Percentiles rank a stretch among this genome's conserved stretches.
Conservation (phyloP, 2,888 invertebrate species). For the Minunthozetes semirufus region DNA sequence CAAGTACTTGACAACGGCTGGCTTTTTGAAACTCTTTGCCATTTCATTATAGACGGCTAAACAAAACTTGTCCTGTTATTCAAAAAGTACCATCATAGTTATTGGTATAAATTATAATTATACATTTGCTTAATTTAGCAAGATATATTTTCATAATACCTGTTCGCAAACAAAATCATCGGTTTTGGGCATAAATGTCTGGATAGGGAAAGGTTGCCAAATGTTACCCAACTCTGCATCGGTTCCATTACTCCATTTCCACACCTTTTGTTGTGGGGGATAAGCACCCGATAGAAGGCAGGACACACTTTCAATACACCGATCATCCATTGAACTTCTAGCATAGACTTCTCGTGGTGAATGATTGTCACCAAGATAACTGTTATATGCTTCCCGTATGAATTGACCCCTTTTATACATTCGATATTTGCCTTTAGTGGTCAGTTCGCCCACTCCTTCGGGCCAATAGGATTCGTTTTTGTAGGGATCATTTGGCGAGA, state of each 20-base stretch:
- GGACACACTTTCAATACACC: constrained; percentile 36
- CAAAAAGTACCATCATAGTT: neutral
- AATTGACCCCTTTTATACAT: constrained; percentile 34
- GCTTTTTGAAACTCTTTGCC: neutral
- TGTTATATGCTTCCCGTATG: constrained; percentile 17
- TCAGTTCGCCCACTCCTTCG: constrained; percentile 31
- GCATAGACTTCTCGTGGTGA: constrained; percentile 21
- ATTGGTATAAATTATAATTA: neutral
- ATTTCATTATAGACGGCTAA: neutral
- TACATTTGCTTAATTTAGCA: neutral
- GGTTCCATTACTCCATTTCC: neutral
- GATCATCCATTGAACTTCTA: constrained; percentile 15
- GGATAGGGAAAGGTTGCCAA: constrained; percentile 35
- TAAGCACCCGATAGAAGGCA: constrained; percentile 16
- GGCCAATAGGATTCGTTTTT: constrained; percentile 31
- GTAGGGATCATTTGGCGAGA: constrained; percentile 36
- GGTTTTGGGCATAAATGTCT: constrained; percentile 15
- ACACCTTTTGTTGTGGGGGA: neutral
- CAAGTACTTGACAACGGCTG: neutral
- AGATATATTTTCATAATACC: neutral
- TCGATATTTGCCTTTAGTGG: constrained; percentile 30
- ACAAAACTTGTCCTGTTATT: neutral
- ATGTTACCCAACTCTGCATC: neutral
- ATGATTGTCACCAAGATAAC: constrained; percentile 12
- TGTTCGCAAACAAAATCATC: constrained; percentile 21